Conservation (phyloP, 2,113 vertebrate genomes). For the Strigops habroptila region DNA sequence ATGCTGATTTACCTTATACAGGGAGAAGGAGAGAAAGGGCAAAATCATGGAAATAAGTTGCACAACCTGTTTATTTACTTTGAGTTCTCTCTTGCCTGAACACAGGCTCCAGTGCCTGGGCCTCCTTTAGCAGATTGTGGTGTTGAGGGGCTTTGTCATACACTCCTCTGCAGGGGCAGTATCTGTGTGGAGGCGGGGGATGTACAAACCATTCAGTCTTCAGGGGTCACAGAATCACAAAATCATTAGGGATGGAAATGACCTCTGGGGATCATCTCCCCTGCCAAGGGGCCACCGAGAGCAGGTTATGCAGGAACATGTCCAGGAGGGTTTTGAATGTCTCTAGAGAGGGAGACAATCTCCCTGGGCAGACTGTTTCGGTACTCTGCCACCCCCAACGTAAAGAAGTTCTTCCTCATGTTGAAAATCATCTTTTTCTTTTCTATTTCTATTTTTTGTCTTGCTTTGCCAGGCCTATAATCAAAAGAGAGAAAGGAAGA, state of each 20-base stretch:
- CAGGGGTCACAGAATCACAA: neutral
- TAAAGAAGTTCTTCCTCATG: neutral
- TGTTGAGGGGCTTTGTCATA: neutral
- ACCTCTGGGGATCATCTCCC: neutral
- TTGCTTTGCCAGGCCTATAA: neutral
- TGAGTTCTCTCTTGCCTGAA: neutral
- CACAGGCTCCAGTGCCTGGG: neutral
- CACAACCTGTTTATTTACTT: neutral
- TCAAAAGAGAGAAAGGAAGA: neutral
- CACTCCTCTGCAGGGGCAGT: neutral
- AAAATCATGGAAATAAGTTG: neutral
- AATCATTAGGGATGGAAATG: neutral
- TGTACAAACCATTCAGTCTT: neutral
- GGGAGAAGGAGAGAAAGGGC: neutral
- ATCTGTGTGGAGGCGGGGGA: fast-evolving
- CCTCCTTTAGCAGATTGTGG: neutral
- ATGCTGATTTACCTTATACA: neutral
- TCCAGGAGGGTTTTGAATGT: neutral
- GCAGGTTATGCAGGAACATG: neutral
- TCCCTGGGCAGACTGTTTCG: neutral
- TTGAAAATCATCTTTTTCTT: neutral
- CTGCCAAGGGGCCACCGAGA: neutral
- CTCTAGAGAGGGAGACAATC: neutral
- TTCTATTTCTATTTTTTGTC: neutral
- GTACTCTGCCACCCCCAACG: neutral